Percentiles rank a stretch among this genome's conserved stretches.
phyloP scores from a whole-genome alignment of 1,140 invertebrate genomes.

The Ephestia elutella region DNA sequence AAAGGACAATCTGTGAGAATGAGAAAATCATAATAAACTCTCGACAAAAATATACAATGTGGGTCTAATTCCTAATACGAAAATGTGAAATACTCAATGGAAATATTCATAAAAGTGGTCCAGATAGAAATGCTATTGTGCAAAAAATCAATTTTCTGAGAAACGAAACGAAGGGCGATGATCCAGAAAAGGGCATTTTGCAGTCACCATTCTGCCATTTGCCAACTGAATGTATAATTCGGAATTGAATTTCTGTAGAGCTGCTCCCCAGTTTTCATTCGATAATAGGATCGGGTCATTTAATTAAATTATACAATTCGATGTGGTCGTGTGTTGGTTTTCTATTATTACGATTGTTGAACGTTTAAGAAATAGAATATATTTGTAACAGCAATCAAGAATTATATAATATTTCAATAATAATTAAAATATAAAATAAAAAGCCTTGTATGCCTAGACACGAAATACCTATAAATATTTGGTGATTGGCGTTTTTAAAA shows the following conservation, averaged over 20 bases:
- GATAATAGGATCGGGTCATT: neutral
- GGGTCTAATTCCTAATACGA: neutral
- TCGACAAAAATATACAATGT: neutral
- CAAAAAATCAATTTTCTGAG: slow-evolving; percentile 1
- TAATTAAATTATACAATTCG: slow-evolving; percentile 1
- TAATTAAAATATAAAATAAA: too few species aligned
- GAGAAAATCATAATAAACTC: neutral
- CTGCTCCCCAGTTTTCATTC: neutral
- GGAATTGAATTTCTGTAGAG: slow-evolving; percentile 3
- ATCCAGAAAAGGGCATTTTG: slow-evolving; percentile 9
- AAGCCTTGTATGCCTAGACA: too few species aligned
- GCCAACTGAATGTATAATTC: slow-evolving; percentile 11
- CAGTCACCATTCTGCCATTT: slow-evolving; percentile 7
- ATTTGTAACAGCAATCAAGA: too few species aligned
- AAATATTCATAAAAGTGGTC: neutral
- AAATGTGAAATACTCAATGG: neutral
- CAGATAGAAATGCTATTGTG: neutral
- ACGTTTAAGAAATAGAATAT: neutral
- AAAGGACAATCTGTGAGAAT: too few species aligned
- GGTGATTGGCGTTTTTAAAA: too few species aligned
- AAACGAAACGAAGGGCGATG: slow-evolving; percentile 1
- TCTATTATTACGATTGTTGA: neutral
- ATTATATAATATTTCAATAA: too few species aligned
- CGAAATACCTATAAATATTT: too few species aligned
- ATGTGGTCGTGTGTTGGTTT: neutral